Evolutionary conservation across 1,140 invertebrate species (phyloP).

Genomic region (Zaprionus inermis): DNA sequence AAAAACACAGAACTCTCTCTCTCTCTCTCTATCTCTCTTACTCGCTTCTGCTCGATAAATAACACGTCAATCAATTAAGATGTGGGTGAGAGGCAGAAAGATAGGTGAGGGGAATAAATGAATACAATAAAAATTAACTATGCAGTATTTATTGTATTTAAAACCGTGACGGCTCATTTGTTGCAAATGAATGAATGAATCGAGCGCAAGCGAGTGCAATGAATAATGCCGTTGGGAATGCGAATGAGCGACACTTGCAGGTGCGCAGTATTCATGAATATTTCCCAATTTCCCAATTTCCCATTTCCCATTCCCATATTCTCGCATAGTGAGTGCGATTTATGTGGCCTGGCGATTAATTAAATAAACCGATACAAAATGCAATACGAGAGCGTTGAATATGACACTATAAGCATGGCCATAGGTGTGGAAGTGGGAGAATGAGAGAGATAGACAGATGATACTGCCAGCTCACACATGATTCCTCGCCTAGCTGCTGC

Average conservation of each 20-base stretch:
- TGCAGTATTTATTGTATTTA: slow-evolving; percentile 34
- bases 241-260: slow-evolving; percentile 18
- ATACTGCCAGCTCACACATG: background rate
- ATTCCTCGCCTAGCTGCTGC: slow-evolving; percentile 7
- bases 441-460: background rate
- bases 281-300: background rate
- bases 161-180: slow-evolving; percentile 40
- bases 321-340: slow-evolving; percentile 4
- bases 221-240: slow-evolving; percentile 28
- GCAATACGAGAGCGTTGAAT: background rate
- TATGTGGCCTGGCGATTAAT: slow-evolving; percentile 33
- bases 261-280: slow-evolving; percentile 33
- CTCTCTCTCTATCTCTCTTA: background rate
- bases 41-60: slow-evolving; percentile 1
- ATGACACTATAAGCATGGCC: slow-evolving; percentile 1
- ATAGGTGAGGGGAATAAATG: slow-evolving; percentile 41
- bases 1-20: slow-evolving; percentile 1
- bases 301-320: background rate
- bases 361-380: slow-evolving; percentile 28
- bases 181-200: slow-evolving; percentile 9
- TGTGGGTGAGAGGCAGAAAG: background rate
- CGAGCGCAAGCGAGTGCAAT: slow-evolving; percentile 16
- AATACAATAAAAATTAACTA: slow-evolving; percentile 63
- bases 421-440: background rate
- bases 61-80: slow-evolving; percentile 39